Evolutionary conservation across 2,888 invertebrate species (phyloP).

Genomic region (Macroteleia sp.): DNA sequence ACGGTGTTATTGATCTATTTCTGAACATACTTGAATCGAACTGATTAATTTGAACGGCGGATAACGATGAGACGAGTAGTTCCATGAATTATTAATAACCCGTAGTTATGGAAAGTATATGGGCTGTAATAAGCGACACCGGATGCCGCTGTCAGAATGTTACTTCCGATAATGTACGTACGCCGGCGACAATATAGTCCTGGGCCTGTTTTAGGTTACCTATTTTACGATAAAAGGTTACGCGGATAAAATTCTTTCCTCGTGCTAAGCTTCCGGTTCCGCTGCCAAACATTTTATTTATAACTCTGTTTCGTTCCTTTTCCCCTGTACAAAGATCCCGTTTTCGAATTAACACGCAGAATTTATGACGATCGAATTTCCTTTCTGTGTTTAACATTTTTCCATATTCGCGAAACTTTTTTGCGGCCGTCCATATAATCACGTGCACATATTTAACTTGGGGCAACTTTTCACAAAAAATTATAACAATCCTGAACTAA

Average conservation of each 20-base stretch:
- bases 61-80: constrained; percentile 32
- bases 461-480: constrained; percentile 11
- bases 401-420: neutral
- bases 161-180: constrained; percentile 69
- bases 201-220: constrained; percentile 38
- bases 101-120: constrained; percentile 49
- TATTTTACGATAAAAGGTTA: constrained; percentile 32
- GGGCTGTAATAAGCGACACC: constrained; percentile 74
- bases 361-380: constrained; percentile 1
- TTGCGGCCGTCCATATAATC: neutral
- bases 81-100: constrained; percentile 54
- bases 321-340: too few species aligned
- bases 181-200: constrained; percentile 11
- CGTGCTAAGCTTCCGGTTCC: neutral
- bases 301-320: neutral
- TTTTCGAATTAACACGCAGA: neutral
- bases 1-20: constrained; percentile 23
- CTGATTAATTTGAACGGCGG: constrained; percentile 42
- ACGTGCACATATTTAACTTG: neutral
- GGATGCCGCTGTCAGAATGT: constrained; percentile 72
- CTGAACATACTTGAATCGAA: constrained; percentile 29
- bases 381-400: neutral
- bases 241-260: constrained; percentile 15
- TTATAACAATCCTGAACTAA: constrained; percentile 7
- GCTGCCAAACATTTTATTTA: neutral